Base-by-base conservation (phyloP, 2,888 invertebrate genomes). In the Noctua janthina region DNA sequence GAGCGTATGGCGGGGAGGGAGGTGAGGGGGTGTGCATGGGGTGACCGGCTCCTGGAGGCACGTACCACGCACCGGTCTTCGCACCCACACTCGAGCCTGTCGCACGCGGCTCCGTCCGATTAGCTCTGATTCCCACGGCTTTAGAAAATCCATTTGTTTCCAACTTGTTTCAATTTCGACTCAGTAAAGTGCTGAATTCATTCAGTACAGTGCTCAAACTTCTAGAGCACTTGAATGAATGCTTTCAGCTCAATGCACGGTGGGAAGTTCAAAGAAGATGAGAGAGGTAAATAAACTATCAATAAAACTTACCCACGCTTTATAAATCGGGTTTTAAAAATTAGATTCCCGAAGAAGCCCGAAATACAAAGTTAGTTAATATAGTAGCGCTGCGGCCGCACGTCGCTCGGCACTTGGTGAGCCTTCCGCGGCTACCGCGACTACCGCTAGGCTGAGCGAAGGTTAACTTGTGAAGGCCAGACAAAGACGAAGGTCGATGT, bases 401-500 rank as follows among this genome's bases (percentile, higher is more conserved):
- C 15, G 17, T 3, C 51, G 46, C 51, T 43, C 17, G 15, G 62
- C 39, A 35, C 17, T 35, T 13, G 5, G 17, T 46, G 74, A 29
- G 66, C 66, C 39, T 7, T 29, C 85, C n/a, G 35, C 59, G 39
- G 29, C 39, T 46, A 29, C 54, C 51, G 51, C 59, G 35, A 15
- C 46, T 49, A 17, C 46, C 68, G n/a, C 67, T 15, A n/a, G 70
- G 51, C 51, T 35, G 49, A 67, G 62, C 54, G 71, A 86, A 83
- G 86, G 86, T 72, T 56, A 74, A 49, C 35, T 68, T 8, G 39
- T 76, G 56, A 86, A 86, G 86, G 83, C 49, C 82, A 56, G n/a
- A 8, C 66, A 35, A 74, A 68, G n/a, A 56, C 68, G n/a, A 86
- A 82, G 70, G 76, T 54, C 67, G 39, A 39, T 20, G 11, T 82